Conservation (phyloP, 2,113 vertebrate genomes). For the Polypterus senegalus region DNA sequence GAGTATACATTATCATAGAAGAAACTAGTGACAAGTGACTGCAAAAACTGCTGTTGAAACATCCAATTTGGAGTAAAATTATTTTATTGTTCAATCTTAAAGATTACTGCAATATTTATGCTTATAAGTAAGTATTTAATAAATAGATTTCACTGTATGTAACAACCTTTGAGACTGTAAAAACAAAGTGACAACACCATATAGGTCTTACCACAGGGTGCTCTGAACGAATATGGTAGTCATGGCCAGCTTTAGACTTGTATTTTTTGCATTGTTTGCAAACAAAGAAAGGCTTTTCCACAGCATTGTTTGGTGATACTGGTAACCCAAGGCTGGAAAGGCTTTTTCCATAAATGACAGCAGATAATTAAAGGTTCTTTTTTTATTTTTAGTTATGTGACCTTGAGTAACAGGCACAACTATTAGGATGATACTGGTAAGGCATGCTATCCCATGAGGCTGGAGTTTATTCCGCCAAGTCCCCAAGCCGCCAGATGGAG, state of each 20-base stretch:
- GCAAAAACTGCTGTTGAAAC: no score
- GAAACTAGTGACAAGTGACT: no score
- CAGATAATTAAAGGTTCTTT: no score
- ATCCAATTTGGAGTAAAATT: no score
- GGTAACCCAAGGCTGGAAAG: no score
- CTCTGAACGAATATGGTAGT: conserved; percentile 82
- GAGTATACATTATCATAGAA: no score
- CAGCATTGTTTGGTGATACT: conserved; percentile 84
- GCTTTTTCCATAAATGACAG: no score
- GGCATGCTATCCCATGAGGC: conserved; percentile 93
- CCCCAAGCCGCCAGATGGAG: no score
- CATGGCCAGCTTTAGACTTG: conserved; percentile 82
- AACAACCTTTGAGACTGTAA: conserved; percentile 15
- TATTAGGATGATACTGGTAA: conserved; percentile 96
- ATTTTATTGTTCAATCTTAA: not conserved
- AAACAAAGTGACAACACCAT: conserved; percentile 12
- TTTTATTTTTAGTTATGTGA: no score
- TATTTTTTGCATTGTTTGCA: conserved; percentile 83
- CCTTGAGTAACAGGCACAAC: no score
- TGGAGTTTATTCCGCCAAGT: no score
- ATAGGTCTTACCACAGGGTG: conserved; percentile 39
- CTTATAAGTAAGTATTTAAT: not conserved
- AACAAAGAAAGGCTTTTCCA: conserved; percentile 70
- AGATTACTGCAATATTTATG: not conserved
- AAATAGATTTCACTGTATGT: conserved; percentile 9